phyloP scores from a whole-genome alignment of 2,113 vertebrate species.

The Helogale parvula region DNA sequence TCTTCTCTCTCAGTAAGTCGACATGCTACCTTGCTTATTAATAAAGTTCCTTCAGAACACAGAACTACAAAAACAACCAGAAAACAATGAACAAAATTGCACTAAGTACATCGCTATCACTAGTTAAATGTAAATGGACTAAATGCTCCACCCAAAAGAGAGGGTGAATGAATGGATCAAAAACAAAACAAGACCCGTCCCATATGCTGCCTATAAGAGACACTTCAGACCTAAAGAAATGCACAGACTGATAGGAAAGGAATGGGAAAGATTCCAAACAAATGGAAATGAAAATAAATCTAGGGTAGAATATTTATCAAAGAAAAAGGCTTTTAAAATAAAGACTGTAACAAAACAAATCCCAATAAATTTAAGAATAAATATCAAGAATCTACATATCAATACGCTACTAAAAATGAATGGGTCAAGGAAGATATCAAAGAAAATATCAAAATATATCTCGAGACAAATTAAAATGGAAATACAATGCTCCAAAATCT shows the following conservation, averaged over 20 bases:
- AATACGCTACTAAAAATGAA: not conserved
- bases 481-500: not conserved
- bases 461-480: not conserved
- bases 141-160: not conserved
- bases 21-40: not conserved
- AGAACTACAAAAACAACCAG: not conserved
- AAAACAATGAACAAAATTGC: not conserved
- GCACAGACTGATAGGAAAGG: not conserved
- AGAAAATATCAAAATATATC: not conserved
- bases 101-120: not conserved
- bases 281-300: not conserved
- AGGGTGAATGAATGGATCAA: not conserved
- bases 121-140: not conserved
- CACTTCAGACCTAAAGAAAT: not conserved
- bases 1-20: not conserved
- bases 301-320: not conserved
- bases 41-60: not conserved
- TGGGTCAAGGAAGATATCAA: not conserved
- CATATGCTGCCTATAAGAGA: not conserved
- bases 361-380: not conserved
- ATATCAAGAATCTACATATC: not conserved
- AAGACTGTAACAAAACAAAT: not conserved
- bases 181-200: not conserved
- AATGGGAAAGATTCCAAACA: not conserved
- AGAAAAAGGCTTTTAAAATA: not conserved